Conservation (phyloP, 2,797 vertebrate species). For the Hybognathus amarus region DNA sequence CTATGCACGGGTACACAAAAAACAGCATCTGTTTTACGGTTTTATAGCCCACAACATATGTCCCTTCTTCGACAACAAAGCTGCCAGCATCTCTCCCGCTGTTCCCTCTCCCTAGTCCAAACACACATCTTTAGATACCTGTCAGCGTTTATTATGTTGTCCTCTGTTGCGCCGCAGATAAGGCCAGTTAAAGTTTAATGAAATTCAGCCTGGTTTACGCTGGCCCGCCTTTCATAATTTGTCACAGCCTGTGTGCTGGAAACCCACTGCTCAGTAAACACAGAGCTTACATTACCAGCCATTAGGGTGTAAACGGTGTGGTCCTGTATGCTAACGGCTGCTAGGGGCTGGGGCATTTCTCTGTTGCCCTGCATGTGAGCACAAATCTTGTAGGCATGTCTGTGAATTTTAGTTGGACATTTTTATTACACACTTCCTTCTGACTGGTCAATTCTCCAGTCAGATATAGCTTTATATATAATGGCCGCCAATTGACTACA, state of each 20-base stretch:
- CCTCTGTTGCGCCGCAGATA: conserved; percentile 75
- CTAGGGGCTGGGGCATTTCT: conserved; percentile 67
- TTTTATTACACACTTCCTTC: conserved; percentile 28
- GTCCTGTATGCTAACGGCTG: conserved; percentile 65
- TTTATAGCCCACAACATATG: conserved; percentile 81
- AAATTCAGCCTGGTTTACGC: conserved; percentile 81
- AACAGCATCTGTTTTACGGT: conserved; percentile 83
- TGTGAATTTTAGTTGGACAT: conserved; percentile 35
- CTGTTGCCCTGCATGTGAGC: conserved; percentile 63
- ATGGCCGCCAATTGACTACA: not conserved
- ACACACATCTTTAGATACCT: conserved; percentile 80
- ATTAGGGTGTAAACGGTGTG: conserved; percentile 81
- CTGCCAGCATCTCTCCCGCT: conserved; percentile 75
- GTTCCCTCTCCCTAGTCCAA: conserved; percentile 80
- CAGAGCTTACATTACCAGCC: conserved; percentile 74
- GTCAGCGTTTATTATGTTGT: conserved; percentile 80
- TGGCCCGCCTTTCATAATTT: conserved; percentile 83
- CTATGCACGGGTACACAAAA: conserved; percentile 72
- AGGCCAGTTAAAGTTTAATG: conserved; percentile 86
- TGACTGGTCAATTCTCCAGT: not conserved
- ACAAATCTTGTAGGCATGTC: conserved; percentile 30
- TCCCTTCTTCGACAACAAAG: conserved; percentile 76
- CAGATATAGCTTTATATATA: not conserved
- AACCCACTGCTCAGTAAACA: conserved; percentile 82
- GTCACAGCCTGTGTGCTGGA: conserved; percentile 79